Base-by-base conservation (phyloP, 2,888 invertebrate genomes). In the Liodrosophila aerea region DNA sequence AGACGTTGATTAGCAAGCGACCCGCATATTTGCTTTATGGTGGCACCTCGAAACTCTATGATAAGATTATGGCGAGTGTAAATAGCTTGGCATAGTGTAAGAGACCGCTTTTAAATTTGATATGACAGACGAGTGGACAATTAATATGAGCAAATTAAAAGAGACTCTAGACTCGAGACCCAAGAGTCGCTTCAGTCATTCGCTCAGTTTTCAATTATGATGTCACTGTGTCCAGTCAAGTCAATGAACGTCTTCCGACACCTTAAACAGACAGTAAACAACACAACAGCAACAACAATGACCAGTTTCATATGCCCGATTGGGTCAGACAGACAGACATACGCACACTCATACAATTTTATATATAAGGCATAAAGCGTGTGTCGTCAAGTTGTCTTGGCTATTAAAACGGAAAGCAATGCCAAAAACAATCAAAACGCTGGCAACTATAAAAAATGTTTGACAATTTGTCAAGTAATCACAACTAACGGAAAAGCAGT, bases 201-300 rank as follows among this genome's bases (percentile, higher is more conserved):
- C 57, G 46, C 46, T 64, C 34, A 54, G 34, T 64, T 73, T 77
- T 67, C 69, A 80, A 78, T 78, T 80, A 78, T 78, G 78, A 78
- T 78, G 78, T 78, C 78, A 78, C 78, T 74, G 43, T 56, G 65
- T 52, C 37, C 56, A 22, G 54, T 34, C 61, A 50, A 67, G 78
- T 78, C 78, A 78, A 80, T 72, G 78, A 80, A 76, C 78, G 78
- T 74, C 83, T 80, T 74, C 76, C 76, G 72, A 72, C 80, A 78
- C 81, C 76, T 72, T 60, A 78, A 78, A 63, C 57, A 64, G 60
- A 40, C 43, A 16, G 36, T 37, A 30, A 58, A 12, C 49, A 52
- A 22, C 46, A 51, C 44, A 29, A 61, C 53, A 58, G 40, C 76
- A 60, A 59, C 61, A 57, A 53, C 59, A 64, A 47, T 43, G 40